Percentiles rank a stretch among this genome's conserved stretches.
Evolutionary conservation across 2,113 vertebrate genomes (phyloP).

Genomic region (Rhinogobius similis): DNA sequence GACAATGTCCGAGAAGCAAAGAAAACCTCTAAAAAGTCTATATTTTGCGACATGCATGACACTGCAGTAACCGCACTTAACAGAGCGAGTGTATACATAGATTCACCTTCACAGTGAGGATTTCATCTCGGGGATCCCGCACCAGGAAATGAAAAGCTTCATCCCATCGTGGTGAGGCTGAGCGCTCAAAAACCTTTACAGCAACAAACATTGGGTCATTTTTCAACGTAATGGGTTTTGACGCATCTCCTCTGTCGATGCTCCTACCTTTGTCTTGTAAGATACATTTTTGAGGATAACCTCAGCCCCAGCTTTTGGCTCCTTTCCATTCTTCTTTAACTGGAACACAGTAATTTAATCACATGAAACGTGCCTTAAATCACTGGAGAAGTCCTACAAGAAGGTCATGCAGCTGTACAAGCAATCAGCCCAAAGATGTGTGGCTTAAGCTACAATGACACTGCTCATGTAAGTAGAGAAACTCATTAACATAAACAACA

Average conservation of each 20-base stretch:
- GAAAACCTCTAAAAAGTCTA: no score
- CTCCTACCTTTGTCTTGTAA: constrained; percentile 84
- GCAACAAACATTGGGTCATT: background rate
- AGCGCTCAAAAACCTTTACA: constrained; percentile 76
- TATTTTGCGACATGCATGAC: background rate
- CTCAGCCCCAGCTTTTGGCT: constrained; percentile 80
- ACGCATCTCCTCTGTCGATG: background rate
- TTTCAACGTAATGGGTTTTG: background rate
- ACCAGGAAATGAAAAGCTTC: constrained; percentile 86
- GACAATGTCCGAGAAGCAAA: no score
- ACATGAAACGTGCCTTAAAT: constrained; percentile 14
- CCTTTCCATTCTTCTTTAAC: constrained; percentile 87
- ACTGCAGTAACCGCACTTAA: background rate
- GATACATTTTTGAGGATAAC: constrained; percentile 75
- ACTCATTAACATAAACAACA: constrained; percentile 22
- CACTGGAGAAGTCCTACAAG: background rate
- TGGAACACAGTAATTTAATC: constrained; percentile 47
- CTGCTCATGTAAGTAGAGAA: background rate
- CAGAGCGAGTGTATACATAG: background rate
- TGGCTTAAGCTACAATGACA: background rate
- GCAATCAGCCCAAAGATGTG: background rate
- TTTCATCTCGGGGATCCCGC: constrained; percentile 81
- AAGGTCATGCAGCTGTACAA: background rate
- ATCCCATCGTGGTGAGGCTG: constrained; percentile 84
- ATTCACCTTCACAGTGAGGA: constrained; percentile 84